These are phyloP conservation scores for Drosophila kokeensis DNA, from an alignment of 2,888 invertebrate genomes.

Conservation along the genomic window DNA sequence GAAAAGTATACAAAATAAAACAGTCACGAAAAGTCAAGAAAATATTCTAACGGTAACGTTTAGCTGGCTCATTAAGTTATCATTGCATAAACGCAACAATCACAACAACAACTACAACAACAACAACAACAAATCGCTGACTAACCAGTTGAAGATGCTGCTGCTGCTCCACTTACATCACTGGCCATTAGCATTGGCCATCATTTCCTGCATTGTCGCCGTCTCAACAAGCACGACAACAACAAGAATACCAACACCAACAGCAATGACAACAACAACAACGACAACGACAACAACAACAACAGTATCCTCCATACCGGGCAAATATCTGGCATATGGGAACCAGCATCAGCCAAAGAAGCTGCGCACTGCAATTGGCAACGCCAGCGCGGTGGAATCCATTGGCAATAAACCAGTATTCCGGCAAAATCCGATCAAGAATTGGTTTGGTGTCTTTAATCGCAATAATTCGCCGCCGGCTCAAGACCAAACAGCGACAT, in stretches of 20 bases:
- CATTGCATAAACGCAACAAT: conserved; percentile 59
- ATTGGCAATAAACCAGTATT: conserved; percentile 67
- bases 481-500: conserved; percentile 82
- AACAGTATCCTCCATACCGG: conserved; percentile 74
- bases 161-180: conserved; percentile 81
- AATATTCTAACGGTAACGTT: conserved; percentile 55
- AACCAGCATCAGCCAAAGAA: conserved; percentile 65
- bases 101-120: conserved; percentile 30
- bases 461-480: conserved; percentile 86
- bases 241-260: conserved; percentile 7
- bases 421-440: conserved; percentile 85
- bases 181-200: conserved; percentile 77
- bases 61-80: conserved; percentile 60
- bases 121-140: conserved; percentile 14
- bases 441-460: conserved; percentile 88
- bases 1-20: background rate
- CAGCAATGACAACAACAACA: conserved; percentile 14
- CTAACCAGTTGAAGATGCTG: conserved; percentile 67
- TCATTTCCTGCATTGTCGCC: conserved; percentile 79
- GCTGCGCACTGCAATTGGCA: conserved; percentile 47
- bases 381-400: conserved; percentile 42
- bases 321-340: conserved; percentile 83
- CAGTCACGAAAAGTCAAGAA: conserved; percentile 21
- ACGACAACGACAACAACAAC: conserved; percentile 17
- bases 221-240: conserved; percentile 42